A percentile compares a stretch with the other conserved stretches of the same genome.
Evolutionary conservation across 2,113 vertebrate species (phyloP).

Genomic region (Trematomus loennbergii): DNA sequence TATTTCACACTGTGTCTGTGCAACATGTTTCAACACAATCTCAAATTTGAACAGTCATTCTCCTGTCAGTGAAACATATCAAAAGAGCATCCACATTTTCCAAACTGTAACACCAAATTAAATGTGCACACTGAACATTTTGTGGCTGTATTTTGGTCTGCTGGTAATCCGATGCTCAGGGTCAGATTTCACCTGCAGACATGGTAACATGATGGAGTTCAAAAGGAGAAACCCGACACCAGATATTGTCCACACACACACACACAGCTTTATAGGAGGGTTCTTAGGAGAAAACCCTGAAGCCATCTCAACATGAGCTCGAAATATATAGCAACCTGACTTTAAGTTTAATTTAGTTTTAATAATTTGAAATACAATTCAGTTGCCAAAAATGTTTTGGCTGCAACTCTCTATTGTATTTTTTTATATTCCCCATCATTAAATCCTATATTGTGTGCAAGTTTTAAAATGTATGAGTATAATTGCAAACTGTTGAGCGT

Average conservation of each 20-base stretch:
- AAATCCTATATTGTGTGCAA: too few relatives aligned
- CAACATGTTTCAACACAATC: not conserved
- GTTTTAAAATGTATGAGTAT: not conserved
- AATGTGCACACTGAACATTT: not conserved
- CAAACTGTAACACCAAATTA: not conserved
- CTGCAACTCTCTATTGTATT: not conserved
- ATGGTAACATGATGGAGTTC: not conserved
- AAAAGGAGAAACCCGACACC: conserved; percentile 23
- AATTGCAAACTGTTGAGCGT: not conserved
- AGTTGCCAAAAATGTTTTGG: too few relatives aligned
- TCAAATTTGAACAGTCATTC: not conserved
- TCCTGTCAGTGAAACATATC: not conserved
- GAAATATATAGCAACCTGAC: too few relatives aligned
- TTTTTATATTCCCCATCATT: too few relatives aligned
- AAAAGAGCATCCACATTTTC: not conserved
- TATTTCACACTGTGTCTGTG: too few relatives aligned
- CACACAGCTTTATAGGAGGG: not conserved
- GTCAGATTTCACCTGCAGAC: conserved; percentile 45
- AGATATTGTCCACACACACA: not conserved
- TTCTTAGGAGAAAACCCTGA: too few relatives aligned
- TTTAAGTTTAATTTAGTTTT: too few relatives aligned
- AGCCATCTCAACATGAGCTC: too few relatives aligned
- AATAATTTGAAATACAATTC: too few relatives aligned
- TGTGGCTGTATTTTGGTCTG: not conserved
- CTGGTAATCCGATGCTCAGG: conserved; percentile 39